Evolutionary conservation across 2,113 vertebrate genomes (phyloP), one percentile per base, ranked within the genome.

Genomic region (Nibea coibor): DNA sequence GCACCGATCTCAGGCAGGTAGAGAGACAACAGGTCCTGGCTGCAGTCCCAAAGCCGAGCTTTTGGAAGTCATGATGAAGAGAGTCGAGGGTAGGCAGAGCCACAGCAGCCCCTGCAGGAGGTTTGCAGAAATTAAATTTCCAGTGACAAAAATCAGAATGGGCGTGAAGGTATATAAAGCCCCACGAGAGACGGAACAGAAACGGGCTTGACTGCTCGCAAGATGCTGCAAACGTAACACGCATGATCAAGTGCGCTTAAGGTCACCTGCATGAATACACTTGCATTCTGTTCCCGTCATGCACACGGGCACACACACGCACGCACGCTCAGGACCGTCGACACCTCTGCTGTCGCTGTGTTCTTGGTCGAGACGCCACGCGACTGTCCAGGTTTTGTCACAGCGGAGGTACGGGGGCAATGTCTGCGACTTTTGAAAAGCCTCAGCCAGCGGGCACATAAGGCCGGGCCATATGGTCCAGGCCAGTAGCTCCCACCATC

Each of bases 51-150:
- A 72, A 84, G 78, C 63, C 72, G 58, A 85, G 81, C 75, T 67
- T 64, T 81, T 80, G 75, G 58, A 88, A 58, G 73, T 65, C 50
- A 58, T 35, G 72, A 70, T 81, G 57, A 84, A 53, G 24, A 56
- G 72, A 57, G 50, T n/a, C 17, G 71, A 81, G 61, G 72, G 76
- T 63, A 83, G 85, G 77, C 87, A 93, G 94, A 93, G 8, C 93
- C 92, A 95, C 93, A 96, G 94, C 95, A 95, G 91, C 94, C 94
- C 94, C 94, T 96, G 88, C 94, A 95, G 94, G 93, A 85, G 58
- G 22, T 14, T 70, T 10, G 47, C 15, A 59, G 84, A 86, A 93
- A 87, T 47, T 86, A 28, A 63, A 68, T 48, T 59, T 75, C 39
- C 19, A 1, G 22, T 81, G 62, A 78, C 39, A 73, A 47, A 75